Conservation (phyloP, 2,113 vertebrate species). For the Sylvietta virens region DNA sequence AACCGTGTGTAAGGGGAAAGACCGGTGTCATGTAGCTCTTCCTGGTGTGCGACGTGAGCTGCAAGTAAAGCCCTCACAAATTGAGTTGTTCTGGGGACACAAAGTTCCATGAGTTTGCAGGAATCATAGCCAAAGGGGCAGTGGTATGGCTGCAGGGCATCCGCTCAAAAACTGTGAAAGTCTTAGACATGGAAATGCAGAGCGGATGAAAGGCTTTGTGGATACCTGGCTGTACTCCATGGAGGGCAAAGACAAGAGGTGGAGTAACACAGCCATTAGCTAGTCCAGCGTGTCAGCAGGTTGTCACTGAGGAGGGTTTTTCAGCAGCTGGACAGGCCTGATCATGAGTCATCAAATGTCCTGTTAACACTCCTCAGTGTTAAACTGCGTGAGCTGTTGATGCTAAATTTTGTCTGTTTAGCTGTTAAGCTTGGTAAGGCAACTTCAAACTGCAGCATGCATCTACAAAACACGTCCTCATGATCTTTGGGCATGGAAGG, state of each 20-base stretch:
- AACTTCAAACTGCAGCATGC: not conserved
- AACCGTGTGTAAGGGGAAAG: not conserved
- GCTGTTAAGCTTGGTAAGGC: not conserved
- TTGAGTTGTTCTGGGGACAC: not conserved
- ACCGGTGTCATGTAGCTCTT: fast-evolving
- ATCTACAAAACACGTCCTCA: not conserved
- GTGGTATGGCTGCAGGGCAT: constrained; percentile 16
- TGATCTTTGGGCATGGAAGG: not conserved
- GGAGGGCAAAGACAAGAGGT: not conserved
- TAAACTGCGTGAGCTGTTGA: not conserved
- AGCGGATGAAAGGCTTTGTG: not conserved
- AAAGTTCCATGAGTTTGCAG: not conserved
- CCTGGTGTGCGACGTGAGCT: not conserved
- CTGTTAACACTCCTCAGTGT: fast-evolving
- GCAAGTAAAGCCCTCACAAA: not conserved
- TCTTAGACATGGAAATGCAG: constrained; percentile 6
- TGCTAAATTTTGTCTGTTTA: not conserved
- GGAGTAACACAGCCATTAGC: not conserved
- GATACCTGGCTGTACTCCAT: not conserved
- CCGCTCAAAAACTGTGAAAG: not conserved
- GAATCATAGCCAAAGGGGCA: not conserved
- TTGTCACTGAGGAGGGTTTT: not conserved
- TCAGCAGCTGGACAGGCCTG: not conserved
- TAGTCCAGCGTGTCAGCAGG: not conserved
- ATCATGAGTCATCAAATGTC: not conserved